phyloP scores from a whole-genome alignment of 2,797 vertebrate genomes.

The Chaunax sp. region DNA sequence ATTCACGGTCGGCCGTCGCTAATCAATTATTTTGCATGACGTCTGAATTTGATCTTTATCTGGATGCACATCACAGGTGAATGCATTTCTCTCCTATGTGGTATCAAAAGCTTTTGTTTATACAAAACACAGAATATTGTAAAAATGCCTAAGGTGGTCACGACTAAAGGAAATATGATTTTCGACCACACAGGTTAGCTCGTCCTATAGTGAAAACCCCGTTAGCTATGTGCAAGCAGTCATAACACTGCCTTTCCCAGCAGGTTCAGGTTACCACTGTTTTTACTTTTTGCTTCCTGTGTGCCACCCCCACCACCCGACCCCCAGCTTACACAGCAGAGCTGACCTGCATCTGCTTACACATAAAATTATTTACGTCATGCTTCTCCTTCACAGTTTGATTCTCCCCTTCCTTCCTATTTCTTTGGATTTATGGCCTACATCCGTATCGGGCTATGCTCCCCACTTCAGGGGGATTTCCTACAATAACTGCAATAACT shows the following conservation, averaged over 20 bases:
- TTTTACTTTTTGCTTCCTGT: constrained; percentile 25
- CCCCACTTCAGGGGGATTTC: constrained; percentile 1
- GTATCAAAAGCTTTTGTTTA: constrained; percentile 11
- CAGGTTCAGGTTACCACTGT: constrained; percentile 48
- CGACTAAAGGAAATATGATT: too few relatives aligned
- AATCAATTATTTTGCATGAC: constrained; percentile 19
- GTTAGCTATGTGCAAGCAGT: constrained; percentile 23
- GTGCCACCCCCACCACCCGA: background rate
- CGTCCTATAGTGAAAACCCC: constrained; percentile 21
- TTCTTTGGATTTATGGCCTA: constrained; percentile 18
- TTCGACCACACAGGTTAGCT: background rate
- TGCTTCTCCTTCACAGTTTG: constrained; percentile 10
- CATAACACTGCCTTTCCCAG: constrained; percentile 46
- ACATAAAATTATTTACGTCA: constrained; percentile 43
- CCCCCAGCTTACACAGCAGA: background rate
- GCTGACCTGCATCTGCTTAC: constrained; percentile 36
- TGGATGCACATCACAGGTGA: constrained; percentile 30
- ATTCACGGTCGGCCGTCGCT: background rate
- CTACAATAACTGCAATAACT: background rate
- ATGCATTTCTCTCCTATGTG: background rate
- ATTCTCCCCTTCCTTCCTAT: background rate
- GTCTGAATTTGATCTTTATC: constrained; percentile 32
- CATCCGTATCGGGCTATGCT: constrained; percentile 21
- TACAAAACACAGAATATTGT: background rate
- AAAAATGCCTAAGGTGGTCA: constrained; percentile 15